These are phyloP conservation scores for Macrotis lagotis DNA, from an alignment of 2,113 vertebrate species.

Conservation along the genomic window DNA sequence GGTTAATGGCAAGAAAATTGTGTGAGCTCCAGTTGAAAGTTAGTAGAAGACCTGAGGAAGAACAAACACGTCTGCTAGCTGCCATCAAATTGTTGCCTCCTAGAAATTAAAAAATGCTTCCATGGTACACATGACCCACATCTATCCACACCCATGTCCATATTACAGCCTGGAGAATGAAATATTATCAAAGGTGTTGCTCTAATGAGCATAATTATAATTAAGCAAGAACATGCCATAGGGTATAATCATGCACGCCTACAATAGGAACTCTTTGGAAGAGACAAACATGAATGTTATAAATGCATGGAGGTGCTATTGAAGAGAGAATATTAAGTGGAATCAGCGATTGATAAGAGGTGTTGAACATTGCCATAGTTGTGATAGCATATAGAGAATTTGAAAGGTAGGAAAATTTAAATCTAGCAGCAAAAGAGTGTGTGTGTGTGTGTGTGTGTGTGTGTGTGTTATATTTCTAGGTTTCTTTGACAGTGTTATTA, in stretches of 20 bases:
- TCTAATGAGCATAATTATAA: constrained; percentile 33
- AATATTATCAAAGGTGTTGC: neutral
- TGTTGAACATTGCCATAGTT: neutral
- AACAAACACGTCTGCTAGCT: constrained; percentile 1
- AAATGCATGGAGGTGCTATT: constrained; percentile 12
- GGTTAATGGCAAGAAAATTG: constrained; percentile 53
- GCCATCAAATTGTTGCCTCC: constrained; percentile 31
- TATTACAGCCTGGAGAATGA: neutral
- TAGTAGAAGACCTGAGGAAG: constrained; percentile 38
- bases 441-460: neutral
- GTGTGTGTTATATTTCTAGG: constrained; percentile 4
- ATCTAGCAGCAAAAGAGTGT: neutral
- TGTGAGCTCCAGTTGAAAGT: constrained; percentile 44
- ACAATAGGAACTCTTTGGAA: neutral
- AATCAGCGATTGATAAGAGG: neutral
- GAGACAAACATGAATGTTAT: neutral
- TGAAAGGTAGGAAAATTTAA: neutral
- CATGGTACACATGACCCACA: neutral
- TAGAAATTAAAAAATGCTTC: constrained; percentile 48
- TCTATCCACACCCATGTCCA: constrained; percentile 10
- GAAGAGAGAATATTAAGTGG: constrained; percentile 20
- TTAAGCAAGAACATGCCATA: constrained; percentile 12
- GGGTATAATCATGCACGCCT: constrained; percentile 48
- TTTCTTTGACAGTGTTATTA: constrained; percentile 15
- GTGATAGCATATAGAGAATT: neutral